A percentile compares a stretch with the other conserved stretches of the same genome.
Evolutionary conservation across 2,888 invertebrate species (phyloP).

Genomic region (Eristalinus sepulchralis): DNA sequence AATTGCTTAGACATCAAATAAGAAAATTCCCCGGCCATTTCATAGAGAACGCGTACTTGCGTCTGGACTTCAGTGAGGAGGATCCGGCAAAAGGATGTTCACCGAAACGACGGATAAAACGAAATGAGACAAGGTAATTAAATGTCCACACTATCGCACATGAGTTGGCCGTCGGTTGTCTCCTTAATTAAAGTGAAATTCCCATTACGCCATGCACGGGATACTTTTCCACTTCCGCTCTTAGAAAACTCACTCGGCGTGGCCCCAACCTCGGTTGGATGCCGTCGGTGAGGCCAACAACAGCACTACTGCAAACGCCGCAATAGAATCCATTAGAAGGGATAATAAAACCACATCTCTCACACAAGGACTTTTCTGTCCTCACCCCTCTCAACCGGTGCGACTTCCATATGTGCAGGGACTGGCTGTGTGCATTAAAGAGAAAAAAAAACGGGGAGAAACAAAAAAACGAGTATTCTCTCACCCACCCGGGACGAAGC

Average conservation of each 20-base stretch:
- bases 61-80: neutral
- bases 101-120: slow-evolving; percentile 20
- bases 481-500: slow-evolving; percentile 34
- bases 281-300: slow-evolving; percentile 19
- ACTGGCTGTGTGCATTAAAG: neutral
- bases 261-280: slow-evolving; percentile 15
- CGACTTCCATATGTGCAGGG: slow-evolving; percentile 20
- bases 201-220: slow-evolving; percentile 50
- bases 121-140: slow-evolving; percentile 61
- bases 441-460: neutral
- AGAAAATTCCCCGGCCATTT: slow-evolving; percentile 26
- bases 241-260: slow-evolving; percentile 11
- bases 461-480: slow-evolving; percentile 20
- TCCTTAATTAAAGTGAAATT: slow-evolving; percentile 61
- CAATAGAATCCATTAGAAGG: slow-evolving; percentile 63
- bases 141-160: slow-evolving; percentile 55
- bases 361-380: slow-evolving; percentile 29
- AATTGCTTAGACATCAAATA: slow-evolving; percentile 17
- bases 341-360: slow-evolving; percentile 56
- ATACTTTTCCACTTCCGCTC: slow-evolving; percentile 32
- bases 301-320: slow-evolving; percentile 16
- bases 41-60: slow-evolving; percentile 28
- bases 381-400: neutral
- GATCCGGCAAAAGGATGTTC: slow-evolving; percentile 15
- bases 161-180: slow-evolving; percentile 23